phyloP scores from a whole-genome alignment of 2,113 vertebrate species.

The Eonycteris spelaea region DNA sequence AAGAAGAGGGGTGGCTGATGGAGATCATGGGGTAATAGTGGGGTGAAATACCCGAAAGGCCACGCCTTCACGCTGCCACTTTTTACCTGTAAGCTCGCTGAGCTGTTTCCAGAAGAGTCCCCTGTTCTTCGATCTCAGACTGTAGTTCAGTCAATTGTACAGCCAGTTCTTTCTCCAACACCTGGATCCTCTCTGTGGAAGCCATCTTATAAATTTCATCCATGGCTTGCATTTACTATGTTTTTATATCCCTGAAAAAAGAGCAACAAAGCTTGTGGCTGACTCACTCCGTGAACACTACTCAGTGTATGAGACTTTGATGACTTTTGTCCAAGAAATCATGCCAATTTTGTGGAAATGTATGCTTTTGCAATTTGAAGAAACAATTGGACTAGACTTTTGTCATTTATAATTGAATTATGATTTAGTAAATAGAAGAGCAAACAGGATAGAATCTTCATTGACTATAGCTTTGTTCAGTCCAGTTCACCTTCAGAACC shows the following conservation, averaged over 20 bases:
- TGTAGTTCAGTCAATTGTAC: conserved; percentile 78
- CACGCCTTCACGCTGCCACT: not conserved
- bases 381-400: not conserved
- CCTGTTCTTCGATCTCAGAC: conserved; percentile 78
- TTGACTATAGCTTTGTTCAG: not conserved
- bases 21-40: not conserved
- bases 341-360: not conserved
- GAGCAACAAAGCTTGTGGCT: not conserved
- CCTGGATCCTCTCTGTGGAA: conserved; percentile 81
- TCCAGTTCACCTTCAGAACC: not conserved
- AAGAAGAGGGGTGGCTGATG: not conserved
- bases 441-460: not conserved
- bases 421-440: not conserved
- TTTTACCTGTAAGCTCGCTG: conserved; percentile 74
- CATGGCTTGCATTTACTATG: conserved; percentile 70
- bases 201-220: conserved; percentile 76
- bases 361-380: not conserved
- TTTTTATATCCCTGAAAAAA: conserved; percentile 28
- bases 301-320: not conserved
- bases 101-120: conserved; percentile 29
- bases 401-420: not conserved
- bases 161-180: conserved; percentile 83
- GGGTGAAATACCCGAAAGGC: not conserved
- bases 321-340: not conserved
- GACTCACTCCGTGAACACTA: not conserved